Conservation (phyloP, 1,140 invertebrate species). For the Atopsyche davidsoni region DNA sequence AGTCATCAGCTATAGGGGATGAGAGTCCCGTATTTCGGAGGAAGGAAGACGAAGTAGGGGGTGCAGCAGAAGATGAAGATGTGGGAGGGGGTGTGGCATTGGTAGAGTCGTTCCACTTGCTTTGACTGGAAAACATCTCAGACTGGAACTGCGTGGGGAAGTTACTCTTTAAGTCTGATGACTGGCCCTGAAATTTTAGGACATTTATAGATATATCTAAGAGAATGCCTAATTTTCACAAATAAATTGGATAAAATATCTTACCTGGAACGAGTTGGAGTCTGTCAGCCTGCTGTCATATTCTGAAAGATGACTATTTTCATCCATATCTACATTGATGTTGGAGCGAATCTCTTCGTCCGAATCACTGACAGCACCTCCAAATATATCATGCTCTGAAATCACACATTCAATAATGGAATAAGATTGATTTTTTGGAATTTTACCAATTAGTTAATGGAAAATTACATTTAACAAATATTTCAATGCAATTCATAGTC, state of each 20-base stretch:
- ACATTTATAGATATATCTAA: conserved; percentile 34
- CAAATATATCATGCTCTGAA: conserved; percentile 82
- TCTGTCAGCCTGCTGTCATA: conserved; percentile 72
- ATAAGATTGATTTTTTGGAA: too few relatives aligned
- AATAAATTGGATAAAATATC: conserved; percentile 33
- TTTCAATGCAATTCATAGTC: too few relatives aligned
- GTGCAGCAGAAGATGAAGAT: neutral
- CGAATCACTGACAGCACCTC: conserved; percentile 78
- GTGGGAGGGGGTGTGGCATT: neutral
- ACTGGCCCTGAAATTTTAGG: conserved; percentile 31
- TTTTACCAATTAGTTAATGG: too few relatives aligned
- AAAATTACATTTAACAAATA: too few relatives aligned
- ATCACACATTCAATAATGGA: too few relatives aligned
- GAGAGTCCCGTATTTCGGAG: neutral
- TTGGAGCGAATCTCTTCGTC: conserved; percentile 67
- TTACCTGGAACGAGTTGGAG: conserved; percentile 60
- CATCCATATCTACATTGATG: conserved; percentile 71
- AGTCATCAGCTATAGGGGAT: conserved; percentile 14
- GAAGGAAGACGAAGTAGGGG: conserved; percentile 4
- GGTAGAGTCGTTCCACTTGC: conserved; percentile 9
- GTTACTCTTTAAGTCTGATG: conserved; percentile 13
- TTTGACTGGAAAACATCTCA: conserved; percentile 21
- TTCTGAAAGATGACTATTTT: conserved; percentile 67
- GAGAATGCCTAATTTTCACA: conserved; percentile 36
- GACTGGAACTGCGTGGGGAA: conserved; percentile 28